phyloP scores from a whole-genome alignment of 1,140 invertebrate species.

The Homalodisca vitripennis region DNA sequence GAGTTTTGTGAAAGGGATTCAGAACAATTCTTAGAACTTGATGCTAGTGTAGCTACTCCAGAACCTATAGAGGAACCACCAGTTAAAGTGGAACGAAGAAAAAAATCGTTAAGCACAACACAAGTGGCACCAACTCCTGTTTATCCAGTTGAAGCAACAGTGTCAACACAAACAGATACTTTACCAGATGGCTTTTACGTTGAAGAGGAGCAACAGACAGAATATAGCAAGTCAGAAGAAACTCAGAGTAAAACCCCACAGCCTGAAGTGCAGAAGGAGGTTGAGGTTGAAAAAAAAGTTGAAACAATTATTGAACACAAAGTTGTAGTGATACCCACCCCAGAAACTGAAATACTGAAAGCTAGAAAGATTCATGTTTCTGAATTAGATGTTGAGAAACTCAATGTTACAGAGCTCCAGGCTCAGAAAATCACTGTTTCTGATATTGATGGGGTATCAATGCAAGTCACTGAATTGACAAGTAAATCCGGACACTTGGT shows the following conservation, averaged over 20 bases:
- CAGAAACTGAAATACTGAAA: conserved; percentile 46
- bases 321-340: conserved; percentile 37
- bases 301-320: conserved; percentile 31
- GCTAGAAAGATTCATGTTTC: conserved; percentile 60
- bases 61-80: conserved; percentile 39
- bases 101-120: conserved; percentile 10
- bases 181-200: conserved; percentile 72
- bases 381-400: conserved; percentile 72
- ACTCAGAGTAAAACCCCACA: neutral
- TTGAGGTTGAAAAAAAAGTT: conserved; percentile 26
- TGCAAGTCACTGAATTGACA: conserved; percentile 65
- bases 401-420: conserved; percentile 72
- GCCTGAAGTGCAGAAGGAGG: neutral
- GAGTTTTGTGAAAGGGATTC: neutral
- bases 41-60: neutral
- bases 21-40: neutral
- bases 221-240: conserved; percentile 14
- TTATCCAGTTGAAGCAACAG: conserved; percentile 38
- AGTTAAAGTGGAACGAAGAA: conserved; percentile 20
- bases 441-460: conserved; percentile 69
- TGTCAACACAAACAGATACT: conserved; percentile 79
- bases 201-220: conserved; percentile 51
- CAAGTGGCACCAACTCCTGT: neutral
- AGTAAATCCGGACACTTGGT: conserved; percentile 62
- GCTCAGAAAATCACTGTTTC: conserved; percentile 75